Evolutionary conservation across 1,140 invertebrate genomes (phyloP).

Genomic region (Caenorhabditis elegans): DNA sequence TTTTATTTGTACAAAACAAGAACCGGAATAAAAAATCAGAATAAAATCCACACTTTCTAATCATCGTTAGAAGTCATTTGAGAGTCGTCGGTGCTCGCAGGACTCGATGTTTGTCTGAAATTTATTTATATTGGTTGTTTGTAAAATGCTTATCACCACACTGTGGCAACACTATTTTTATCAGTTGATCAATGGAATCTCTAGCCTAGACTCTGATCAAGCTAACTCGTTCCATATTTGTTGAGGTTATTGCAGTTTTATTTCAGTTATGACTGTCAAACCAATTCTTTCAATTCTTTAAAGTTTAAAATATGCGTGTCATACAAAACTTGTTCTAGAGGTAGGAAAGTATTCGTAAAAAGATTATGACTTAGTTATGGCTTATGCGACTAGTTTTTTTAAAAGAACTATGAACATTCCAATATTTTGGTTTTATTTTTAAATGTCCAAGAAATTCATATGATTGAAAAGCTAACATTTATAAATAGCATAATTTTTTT

Average conservation of each 20-base stretch:
- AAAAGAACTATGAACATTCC: too few relatives aligned
- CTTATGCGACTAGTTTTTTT: too few relatives aligned
- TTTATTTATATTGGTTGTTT: not conserved
- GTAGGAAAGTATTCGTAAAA: too few relatives aligned
- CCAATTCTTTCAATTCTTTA: too few relatives aligned
- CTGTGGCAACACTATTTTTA: not conserved
- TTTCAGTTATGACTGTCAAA: too few relatives aligned
- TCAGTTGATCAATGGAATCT: not conserved
- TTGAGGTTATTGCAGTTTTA: not conserved
- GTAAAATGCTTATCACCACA: not conserved
- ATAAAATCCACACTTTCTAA: not conserved
- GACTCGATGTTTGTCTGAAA: constrained; percentile 6
- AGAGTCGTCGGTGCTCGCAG: not conserved
- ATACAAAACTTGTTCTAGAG: too few relatives aligned
- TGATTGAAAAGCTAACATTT: too few relatives aligned
- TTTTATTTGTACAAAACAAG: not conserved
- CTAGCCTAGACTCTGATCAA: constrained; percentile 3
- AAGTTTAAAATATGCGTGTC: too few relatives aligned
- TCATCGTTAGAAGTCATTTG: not conserved
- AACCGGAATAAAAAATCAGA: not conserved
- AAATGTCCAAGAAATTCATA: too few relatives aligned
- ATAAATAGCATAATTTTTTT: too few relatives aligned
- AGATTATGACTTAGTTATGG: too few relatives aligned
- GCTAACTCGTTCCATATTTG: not conserved
- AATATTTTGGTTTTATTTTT: too few relatives aligned